These are phyloP conservation scores for Philereme vetulata DNA, from an alignment of 2,888 invertebrate genomes.

Conservation along the genomic window DNA sequence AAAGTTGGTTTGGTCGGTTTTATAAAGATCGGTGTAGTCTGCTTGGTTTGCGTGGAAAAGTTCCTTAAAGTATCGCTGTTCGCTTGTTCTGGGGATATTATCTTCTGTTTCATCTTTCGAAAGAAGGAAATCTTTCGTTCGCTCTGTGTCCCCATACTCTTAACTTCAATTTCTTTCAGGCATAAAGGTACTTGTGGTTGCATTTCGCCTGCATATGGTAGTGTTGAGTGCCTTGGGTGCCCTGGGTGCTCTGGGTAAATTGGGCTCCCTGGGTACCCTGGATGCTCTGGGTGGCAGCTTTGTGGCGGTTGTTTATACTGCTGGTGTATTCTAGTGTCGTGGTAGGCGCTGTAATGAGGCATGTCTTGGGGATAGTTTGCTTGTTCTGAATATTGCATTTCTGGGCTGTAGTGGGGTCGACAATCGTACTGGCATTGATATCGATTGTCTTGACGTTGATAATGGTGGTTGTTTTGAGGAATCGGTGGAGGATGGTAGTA, in stretches of 20 bases:
- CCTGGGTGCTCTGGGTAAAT: conserved; percentile 17
- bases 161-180: conserved; percentile 74
- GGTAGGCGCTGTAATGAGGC: conserved; percentile 2
- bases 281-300: conserved; percentile 13
- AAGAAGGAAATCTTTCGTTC: conserved; percentile 66
- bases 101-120: conserved; percentile 58
- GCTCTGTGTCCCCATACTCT: conserved; percentile 72
- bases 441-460: not conserved
- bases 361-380: conserved; percentile 8
- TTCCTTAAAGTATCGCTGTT: conserved; percentile 38
- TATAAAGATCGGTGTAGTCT: not conserved
- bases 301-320: conserved; percentile 14
- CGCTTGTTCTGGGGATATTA: conserved; percentile 40
- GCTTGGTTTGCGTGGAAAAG: conserved; percentile 48
- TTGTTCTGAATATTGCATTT: conserved; percentile 6
- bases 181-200: conserved; percentile 65
- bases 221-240: conserved; percentile 37
- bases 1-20: conserved; percentile 37
- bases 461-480: conserved; percentile 26
- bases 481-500: conserved; percentile 55
- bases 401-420: conserved; percentile 36
- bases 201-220: conserved; percentile 42
- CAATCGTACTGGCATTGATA: conserved; percentile 16
- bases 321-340: conserved; percentile 21
- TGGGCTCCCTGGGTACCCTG: conserved; percentile 35